These are phyloP conservation scores for Martes martes DNA, from an alignment of 2,113 vertebrate genomes.

Conservation along the genomic window DNA sequence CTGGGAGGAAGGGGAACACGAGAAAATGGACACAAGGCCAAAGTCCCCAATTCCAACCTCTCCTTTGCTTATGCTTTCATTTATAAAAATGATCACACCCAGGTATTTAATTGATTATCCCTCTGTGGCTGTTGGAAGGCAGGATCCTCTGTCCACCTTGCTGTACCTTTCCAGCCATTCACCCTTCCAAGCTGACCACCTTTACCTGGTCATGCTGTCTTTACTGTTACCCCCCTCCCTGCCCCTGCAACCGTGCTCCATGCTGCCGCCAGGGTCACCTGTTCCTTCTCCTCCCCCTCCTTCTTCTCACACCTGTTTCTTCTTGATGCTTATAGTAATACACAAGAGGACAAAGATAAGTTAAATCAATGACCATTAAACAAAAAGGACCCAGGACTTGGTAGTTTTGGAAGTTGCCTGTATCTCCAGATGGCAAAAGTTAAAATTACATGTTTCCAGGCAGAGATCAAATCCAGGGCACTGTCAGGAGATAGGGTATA, in stretches of 20 bases:
- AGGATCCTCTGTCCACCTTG: background rate
- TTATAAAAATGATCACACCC: background rate
- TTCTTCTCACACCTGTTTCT: background rate
- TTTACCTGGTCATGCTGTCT: background rate
- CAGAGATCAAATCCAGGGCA: background rate
- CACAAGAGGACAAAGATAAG: background rate
- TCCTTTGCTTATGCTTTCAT: background rate
- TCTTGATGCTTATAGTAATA: background rate
- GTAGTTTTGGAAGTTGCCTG: background rate
- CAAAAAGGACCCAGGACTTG: background rate
- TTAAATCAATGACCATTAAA: background rate
- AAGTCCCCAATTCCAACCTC: background rate
- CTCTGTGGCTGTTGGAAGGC: background rate
- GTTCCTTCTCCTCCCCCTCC: background rate
- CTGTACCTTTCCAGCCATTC: too few relatives aligned
- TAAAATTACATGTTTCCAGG: background rate
- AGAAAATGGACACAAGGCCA: background rate
- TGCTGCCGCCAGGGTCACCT: background rate
- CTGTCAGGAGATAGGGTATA: background rate
- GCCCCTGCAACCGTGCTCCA: fast-evolving
- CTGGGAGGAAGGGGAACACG: background rate
- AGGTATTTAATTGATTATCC: background rate
- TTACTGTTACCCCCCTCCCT: too few relatives aligned
- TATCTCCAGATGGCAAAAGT: background rate
- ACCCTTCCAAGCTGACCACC: too few relatives aligned